Base-by-base conservation (phyloP, 1,140 invertebrate genomes). In the fruit fly (Drosophila melanogaster) region DNA sequence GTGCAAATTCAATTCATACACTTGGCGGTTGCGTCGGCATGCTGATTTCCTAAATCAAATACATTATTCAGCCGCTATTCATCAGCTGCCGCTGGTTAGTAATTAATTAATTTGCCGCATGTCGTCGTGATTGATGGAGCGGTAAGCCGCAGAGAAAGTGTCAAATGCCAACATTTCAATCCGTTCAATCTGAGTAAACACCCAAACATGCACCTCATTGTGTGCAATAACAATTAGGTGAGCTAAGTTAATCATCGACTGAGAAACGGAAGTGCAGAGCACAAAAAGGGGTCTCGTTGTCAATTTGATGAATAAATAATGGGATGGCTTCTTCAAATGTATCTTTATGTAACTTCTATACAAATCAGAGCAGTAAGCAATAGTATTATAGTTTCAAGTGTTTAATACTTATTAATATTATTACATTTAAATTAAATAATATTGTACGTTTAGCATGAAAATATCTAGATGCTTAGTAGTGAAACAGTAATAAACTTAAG, bases 1-100 rank as follows among this genome's bases (percentile, higher is more conserved):
- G 7, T 26, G 64, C 59, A 53, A 70, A 71, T 70, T 71, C 55
- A 65, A 71, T 71, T 70, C 43, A 70, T 70, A 46, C 40, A 41
- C 51, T 69, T 49, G 67, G 40, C 65, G 40, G 35, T 47, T 22
- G 7, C 22, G 2, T 4, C 22, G 33, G 33, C 6, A 38, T 24
- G 15, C 19, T n/a, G 54, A 17, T 3, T 7, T 7, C 46, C 22
- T 11, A 38, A 11, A n/a, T n/a, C 33, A 2, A 67, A 40, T 70
- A 56, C 35, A 65, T 69, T 70, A 56, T 56, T 55, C 41, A 56
- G 10, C 24, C 19, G 22, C 41, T 14, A 35, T 65, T 64, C 56
- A 64, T 60, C 56, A 33, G 44, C 59, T 24, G 59, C 37, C 33
- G 59, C 7, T 41, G 55, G 24, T 15, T 17, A 19, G 59, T 65